Percentiles rank a stretch among this genome's conserved stretches.
Evolutionary conservation across 2,888 invertebrate genomes (phyloP).

Genomic region (Xylocampa areola): DNA sequence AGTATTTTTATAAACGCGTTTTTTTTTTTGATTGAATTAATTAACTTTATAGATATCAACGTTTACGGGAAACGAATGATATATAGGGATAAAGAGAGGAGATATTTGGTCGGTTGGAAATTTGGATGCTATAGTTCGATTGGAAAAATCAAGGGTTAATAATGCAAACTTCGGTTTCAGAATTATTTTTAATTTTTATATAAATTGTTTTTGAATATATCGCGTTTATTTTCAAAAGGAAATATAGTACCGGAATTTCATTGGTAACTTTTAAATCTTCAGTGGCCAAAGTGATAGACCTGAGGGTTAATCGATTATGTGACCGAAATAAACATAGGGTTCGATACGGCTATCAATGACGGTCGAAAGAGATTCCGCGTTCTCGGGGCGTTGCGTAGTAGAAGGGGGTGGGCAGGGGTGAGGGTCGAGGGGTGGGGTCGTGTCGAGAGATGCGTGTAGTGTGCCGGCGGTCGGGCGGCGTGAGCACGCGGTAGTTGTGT

Average conservation of each 20-base stretch:
- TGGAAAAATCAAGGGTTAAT: too few species aligned
- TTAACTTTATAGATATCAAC: not conserved
- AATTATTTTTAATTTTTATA: too few species aligned
- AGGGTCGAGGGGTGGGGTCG: constrained; percentile 27
- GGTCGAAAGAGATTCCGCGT: not conserved
- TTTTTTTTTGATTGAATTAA: too few species aligned
- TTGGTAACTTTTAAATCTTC: not conserved
- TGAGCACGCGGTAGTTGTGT: constrained; percentile 65
- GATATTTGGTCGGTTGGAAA: too few species aligned
- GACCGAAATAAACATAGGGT: too few species aligned
- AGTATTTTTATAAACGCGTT: not conserved
- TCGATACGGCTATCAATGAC: not conserved
- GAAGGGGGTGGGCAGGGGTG: not conserved
- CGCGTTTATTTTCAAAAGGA: too few species aligned
- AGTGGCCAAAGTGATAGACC: not conserved
- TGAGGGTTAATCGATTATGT: too few species aligned
- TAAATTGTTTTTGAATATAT: too few species aligned
- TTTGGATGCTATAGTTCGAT: too few species aligned
- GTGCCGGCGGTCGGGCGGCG: constrained; percentile 42
- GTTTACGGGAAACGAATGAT: too few species aligned
- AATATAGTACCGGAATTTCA: not conserved
- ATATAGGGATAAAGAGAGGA: too few species aligned
- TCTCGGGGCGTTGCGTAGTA: not conserved
- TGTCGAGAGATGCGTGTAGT: constrained; percentile 21
- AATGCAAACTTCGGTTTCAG: too few species aligned